Base-by-base conservation (phyloP, 2,797 vertebrate genomes). In the Delichon dasypus region DNA sequence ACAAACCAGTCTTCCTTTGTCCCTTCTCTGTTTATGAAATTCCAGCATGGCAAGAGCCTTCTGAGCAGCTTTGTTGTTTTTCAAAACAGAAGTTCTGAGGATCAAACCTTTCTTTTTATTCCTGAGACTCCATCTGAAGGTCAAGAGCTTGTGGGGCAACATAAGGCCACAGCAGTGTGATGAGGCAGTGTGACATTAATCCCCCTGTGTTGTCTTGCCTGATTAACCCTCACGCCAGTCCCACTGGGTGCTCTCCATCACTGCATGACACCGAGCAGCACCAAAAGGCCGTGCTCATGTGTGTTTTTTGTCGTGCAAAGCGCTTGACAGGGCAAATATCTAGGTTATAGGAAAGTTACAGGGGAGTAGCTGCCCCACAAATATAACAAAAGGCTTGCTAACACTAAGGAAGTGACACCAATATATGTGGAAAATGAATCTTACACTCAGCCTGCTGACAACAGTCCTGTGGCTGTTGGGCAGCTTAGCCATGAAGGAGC, bases 71-170 rank as follows among this genome's bases (percentile, higher is more conserved):
- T 86, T 79, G 73, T 88, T 95, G 90, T 89, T 78, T 88, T 90
- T 93, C 89, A 93, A 91, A 95, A 91, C 84, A 94, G 83, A 88
- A 95, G 81, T 54, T 45, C 57, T 4, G 77, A 88, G 65, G 92
- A 90, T 73, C 93, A 97, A 97, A 97, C 98, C 97, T 98, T 98
- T 98, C 96, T 97, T 98, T 98, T 98, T 98, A 98, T 92, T 95
- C 96, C 95, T 72, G 74, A 91, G 95, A 88, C 94, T 97, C 86
- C 97, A 98, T 98, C 97, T 97, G 97, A 96, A 95, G 81, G 92
- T 95, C 77, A 1, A 67, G 50, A 96, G 95, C 94, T 93, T 96
- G 96, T 94, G 95, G 91, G 94, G 84, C 65, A 67, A 88, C 13
- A 23, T 85, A 61, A 97, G 91, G 82, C 86, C 90, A 73, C 53